Evolutionary conservation across 1,140 invertebrate genomes (phyloP).

Genomic region (Uloborus diversus): DNA sequence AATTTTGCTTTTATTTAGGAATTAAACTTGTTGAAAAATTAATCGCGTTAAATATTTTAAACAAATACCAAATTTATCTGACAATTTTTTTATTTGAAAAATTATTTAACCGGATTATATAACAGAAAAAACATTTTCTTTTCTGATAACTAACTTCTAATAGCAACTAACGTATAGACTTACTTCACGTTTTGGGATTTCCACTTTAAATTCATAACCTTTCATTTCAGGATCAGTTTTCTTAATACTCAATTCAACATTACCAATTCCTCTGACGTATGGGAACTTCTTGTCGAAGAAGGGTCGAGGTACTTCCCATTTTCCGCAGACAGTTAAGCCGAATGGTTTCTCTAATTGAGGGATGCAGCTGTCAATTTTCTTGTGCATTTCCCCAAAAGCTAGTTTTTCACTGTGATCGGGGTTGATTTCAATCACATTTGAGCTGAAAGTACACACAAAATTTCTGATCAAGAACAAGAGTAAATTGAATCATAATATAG

Average conservation of each 20-base stretch:
- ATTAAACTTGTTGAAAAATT: too few relatives aligned
- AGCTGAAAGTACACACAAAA: too few relatives aligned
- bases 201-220: background rate
- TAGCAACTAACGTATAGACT: too few relatives aligned
- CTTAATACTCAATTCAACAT: slow-evolving; percentile 22
- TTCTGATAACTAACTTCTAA: too few relatives aligned
- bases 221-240: slow-evolving; percentile 18
- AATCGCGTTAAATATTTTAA: too few relatives aligned
- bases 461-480: too few relatives aligned
- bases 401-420: slow-evolving; percentile 10
- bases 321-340: slow-evolving; percentile 2
- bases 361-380: slow-evolving; percentile 27
- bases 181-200: slow-evolving; percentile 29
- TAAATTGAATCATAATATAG: too few relatives aligned
- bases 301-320: slow-evolving; percentile 6
- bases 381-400: slow-evolving; percentile 14
- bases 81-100: too few relatives aligned
- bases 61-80: too few relatives aligned
- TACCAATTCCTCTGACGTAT: slow-evolving; percentile 13
- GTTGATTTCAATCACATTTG: slow-evolving; percentile 30
- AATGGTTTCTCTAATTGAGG: slow-evolving; percentile 14
- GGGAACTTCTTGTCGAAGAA: slow-evolving; percentile 12
- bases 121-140: too few relatives aligned
- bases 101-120: too few relatives aligned
- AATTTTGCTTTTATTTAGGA: too few relatives aligned